Evolutionary conservation across 2,113 vertebrate species (phyloP).

Genomic region (Sebastes fasciatus): DNA sequence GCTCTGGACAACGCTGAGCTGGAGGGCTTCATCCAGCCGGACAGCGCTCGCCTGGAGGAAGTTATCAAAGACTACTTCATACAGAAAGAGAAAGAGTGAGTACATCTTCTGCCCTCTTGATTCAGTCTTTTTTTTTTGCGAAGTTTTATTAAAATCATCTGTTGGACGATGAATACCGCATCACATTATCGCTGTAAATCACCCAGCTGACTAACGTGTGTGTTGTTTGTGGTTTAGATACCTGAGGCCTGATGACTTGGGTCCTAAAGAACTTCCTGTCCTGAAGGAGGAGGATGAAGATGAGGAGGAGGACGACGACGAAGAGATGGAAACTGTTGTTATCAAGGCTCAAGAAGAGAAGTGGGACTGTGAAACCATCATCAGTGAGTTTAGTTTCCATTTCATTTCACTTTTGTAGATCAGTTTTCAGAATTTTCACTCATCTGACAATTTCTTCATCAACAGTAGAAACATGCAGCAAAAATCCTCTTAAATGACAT

Average conservation of each 20-base stretch:
- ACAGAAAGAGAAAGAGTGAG: slow-evolving; percentile 91
- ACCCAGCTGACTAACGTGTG: accelerated
- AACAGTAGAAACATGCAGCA: neutral
- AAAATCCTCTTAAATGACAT: neutral
- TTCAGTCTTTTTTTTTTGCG: neutral
- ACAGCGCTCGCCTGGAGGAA: slow-evolving; percentile 89
- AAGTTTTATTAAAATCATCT: no score
- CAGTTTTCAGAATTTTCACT: neutral
- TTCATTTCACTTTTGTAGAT: no score
- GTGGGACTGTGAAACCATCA: slow-evolving; percentile 98
- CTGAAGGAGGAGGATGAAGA: slow-evolving; percentile 83
- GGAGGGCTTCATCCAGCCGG: slow-evolving; percentile 91
- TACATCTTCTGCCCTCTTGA: neutral
- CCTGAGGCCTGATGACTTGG: slow-evolving; percentile 86
- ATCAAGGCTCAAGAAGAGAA: slow-evolving; percentile 87
- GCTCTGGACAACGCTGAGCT: slow-evolving; percentile 95
- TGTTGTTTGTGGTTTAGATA: slow-evolving; percentile 56
- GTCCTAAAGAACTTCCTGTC: slow-evolving; percentile 82
- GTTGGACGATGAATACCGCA: neutral
- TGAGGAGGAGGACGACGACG: slow-evolving; percentile 85
- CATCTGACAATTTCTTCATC: neutral
- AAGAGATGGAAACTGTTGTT: slow-evolving; percentile 86
- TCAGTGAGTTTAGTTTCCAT: slow-evolving; percentile 87
- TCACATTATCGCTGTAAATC: neutral
- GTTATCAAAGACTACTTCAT: slow-evolving; percentile 93